These are phyloP conservation scores for Leuctra nigra DNA, from an alignment of 2,888 invertebrate genomes.

Conservation along the genomic window DNA sequence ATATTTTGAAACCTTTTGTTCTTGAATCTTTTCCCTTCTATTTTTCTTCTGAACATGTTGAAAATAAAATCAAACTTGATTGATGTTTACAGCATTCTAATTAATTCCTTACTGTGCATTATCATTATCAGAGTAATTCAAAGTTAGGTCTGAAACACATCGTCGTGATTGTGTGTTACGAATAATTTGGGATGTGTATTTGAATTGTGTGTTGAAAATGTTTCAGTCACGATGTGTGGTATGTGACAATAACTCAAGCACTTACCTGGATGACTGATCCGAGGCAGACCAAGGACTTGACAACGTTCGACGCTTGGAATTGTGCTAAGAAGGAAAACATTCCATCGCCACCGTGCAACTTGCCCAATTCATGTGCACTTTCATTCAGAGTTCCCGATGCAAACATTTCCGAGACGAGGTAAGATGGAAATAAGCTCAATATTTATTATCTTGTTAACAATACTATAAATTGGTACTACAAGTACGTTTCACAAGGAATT, in stretches of 20 bases:
- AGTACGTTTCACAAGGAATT: too few relatives aligned
- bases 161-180: too few relatives aligned
- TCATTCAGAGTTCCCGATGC: conserved; percentile 67
- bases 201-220: too few relatives aligned
- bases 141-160: too few relatives aligned
- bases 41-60: background rate
- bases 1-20: too few relatives aligned
- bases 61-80: background rate
- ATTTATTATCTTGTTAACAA: background rate
- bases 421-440: conserved; percentile 23
- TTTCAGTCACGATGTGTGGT: conserved; percentile 76
- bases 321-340: conserved; percentile 64
- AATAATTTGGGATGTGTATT: too few relatives aligned
- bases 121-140: too few relatives aligned
- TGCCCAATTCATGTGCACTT: conserved; percentile 76
- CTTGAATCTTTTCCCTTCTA: conserved; percentile 2
- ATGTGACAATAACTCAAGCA: conserved; percentile 82
- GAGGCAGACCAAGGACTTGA: conserved; percentile 57
- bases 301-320: conserved; percentile 72
- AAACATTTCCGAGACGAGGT: conserved; percentile 69
- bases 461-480: background rate
- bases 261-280: conserved; percentile 88
- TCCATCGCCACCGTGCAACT: conserved; percentile 69
- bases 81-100: too few relatives aligned
- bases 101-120: too few relatives aligned